Base-by-base conservation (phyloP, 2,888 invertebrate species). In the Arenicola marina region DNA sequence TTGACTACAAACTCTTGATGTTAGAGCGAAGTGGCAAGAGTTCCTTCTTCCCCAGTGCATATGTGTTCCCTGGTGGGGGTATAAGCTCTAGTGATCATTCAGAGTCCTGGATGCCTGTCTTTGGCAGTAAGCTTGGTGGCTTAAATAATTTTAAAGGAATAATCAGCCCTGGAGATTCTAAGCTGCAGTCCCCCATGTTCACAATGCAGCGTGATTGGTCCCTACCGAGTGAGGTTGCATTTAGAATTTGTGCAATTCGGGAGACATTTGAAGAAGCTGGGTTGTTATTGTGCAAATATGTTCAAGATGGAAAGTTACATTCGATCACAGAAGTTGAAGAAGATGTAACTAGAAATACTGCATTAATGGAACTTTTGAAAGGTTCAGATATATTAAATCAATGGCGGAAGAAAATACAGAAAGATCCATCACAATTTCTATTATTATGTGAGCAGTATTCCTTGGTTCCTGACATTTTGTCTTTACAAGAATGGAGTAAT, bases 251-350 rank as follows among this genome's bases (percentile, higher is more conserved):
- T 57, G 93, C 94, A 0, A 90, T 95, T 59, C 84, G 91, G 53
- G 95, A 95, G 85, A 90, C 93, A 7, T 95, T 95, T 85, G 95
- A 95, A 81, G 95, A 95, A 82, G 88, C 91, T 67, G 95, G 94
- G 0, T 84, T 95, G 56, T 63, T 83, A 34, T 29, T 66, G 2
- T 59, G 60, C 54, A 62, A 34, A 11, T 18, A 38, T 18, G 18
- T 18, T 11, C 11, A 38, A 11, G 38, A 38, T 18, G 18, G 11
- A 38, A 38, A 18, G 38, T n/a, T n/a, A n/a, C n/a, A n/a, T n/a
- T n/a, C n/a, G n/a, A n/a, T n/a, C n/a, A n/a, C n/a, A n/a, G n/a
- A n/a, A n/a, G n/a, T n/a, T n/a, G n/a, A n/a, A n/a, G n/a, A n/a
- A n/a, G n/a, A n/a, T n/a, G n/a, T n/a, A n/a, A n/a, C n/a, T n/a